phyloP scores from a whole-genome alignment of 2,888 invertebrate species.

The Acleris sparsana region DNA sequence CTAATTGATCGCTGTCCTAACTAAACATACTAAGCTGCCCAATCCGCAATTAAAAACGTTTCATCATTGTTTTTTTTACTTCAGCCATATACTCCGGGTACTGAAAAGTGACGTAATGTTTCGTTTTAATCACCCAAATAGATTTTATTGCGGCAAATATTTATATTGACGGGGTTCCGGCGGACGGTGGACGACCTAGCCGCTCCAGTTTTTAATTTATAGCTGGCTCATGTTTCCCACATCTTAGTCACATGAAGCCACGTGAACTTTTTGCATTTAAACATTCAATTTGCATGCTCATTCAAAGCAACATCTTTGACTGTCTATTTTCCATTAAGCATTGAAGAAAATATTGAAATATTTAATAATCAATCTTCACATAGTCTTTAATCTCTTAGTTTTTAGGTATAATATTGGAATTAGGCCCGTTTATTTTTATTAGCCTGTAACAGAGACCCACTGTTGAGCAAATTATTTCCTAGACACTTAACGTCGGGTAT shows the following conservation, averaged over 20 bases:
- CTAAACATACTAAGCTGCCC: slow-evolving; percentile 47
- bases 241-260: slow-evolving; percentile 6
- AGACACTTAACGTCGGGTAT: too few relatives aligned
- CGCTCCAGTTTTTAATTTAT: slow-evolving; percentile 51
- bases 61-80: slow-evolving; percentile 42
- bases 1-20: slow-evolving; percentile 45
- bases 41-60: slow-evolving; percentile 46
- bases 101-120: slow-evolving; percentile 58
- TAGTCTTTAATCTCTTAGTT: too few relatives aligned
- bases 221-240: slow-evolving; percentile 38
- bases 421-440: too few relatives aligned
- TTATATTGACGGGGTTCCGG: slow-evolving; percentile 63
- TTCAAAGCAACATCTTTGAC: not conserved
- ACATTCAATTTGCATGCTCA: not conserved
- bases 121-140: slow-evolving; percentile 71
- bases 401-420: too few relatives aligned
- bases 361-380: too few relatives aligned
- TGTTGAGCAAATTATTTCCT: too few relatives aligned
- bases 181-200: slow-evolving; percentile 40
- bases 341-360: too few relatives aligned
- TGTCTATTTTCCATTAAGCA: not conserved
- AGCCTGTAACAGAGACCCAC: too few relatives aligned
- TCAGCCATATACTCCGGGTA: slow-evolving; percentile 37
- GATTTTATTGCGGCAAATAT: slow-evolving; percentile 75
- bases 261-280: not conserved